These are phyloP conservation scores for Tetrao urogallus DNA, from an alignment of 2,113 vertebrate species.

Conservation along the genomic window DNA sequence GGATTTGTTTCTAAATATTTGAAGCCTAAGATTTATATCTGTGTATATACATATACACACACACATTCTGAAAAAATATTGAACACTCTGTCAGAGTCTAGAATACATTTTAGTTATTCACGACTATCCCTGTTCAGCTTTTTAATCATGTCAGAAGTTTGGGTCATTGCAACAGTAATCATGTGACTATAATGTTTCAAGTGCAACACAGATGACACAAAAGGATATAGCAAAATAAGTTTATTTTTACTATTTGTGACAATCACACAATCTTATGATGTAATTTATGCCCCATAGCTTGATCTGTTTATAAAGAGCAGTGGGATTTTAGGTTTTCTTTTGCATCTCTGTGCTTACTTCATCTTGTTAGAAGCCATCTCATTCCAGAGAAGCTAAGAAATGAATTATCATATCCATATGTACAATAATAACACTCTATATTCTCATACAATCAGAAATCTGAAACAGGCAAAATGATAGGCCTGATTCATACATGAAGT, in stretches of 20 bases:
- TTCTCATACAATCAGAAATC: not conserved
- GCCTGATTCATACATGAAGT: not conserved
- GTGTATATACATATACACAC: not conserved
- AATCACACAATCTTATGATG: not conserved
- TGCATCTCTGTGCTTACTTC: not conserved
- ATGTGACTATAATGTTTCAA: not conserved
- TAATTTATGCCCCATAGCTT: not conserved
- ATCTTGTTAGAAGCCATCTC: not conserved
- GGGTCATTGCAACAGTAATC: not conserved
- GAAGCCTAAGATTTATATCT: not conserved
- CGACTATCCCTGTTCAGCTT: constrained; percentile 1
- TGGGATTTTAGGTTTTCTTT: not conserved
- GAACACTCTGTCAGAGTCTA: not conserved
- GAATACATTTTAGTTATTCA: not conserved
- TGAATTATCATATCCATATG: not conserved
- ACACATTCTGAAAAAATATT: not conserved
- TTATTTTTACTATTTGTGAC: constrained; percentile 5
- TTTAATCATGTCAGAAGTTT: not conserved
- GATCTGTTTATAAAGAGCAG: not conserved
- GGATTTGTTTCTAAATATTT: not conserved
- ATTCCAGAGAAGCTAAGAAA: not conserved
- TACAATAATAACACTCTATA: not conserved
- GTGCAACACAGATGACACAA: not conserved
- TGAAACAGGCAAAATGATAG: not conserved
- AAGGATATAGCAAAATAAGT: not conserved